Conservation (phyloP, 2,888 invertebrate species). For the Hemaris fuciformis region DNA sequence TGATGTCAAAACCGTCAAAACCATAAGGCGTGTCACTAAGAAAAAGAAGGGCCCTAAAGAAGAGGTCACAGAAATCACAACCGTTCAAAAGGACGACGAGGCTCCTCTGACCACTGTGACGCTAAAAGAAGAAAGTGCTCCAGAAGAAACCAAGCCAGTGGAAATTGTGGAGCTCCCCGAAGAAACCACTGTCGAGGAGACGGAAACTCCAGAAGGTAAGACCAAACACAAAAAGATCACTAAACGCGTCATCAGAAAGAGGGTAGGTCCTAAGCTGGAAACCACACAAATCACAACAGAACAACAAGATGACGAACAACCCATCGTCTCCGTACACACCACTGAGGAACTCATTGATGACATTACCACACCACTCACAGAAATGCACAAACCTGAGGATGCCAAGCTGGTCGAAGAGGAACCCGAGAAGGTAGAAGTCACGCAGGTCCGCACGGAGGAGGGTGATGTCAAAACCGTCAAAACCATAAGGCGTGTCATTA, state of each 20-base stretch:
- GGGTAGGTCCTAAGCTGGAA: too few species aligned
- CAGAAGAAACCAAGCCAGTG: slow-evolving; percentile 23
- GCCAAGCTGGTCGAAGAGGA: slow-evolving; percentile 49
- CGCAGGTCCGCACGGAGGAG: slow-evolving; percentile 56
- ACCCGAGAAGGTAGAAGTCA: slow-evolving; percentile 47
- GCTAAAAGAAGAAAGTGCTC: slow-evolving; percentile 8
- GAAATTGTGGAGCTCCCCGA: slow-evolving; percentile 40
- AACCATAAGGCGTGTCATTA: slow-evolving; percentile 67
- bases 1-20: slow-evolving; percentile 46
- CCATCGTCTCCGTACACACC: slow-evolving; percentile 37
- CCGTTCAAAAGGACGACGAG: slow-evolving; percentile 52
- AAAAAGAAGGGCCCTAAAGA: slow-evolving; percentile 62
- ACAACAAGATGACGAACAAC: slow-evolving; percentile 33
- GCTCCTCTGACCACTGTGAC: slow-evolving; percentile 26
- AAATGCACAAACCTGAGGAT: slow-evolving; percentile 23
- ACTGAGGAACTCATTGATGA: slow-evolving; percentile 38
- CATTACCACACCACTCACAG: slow-evolving; percentile 25
- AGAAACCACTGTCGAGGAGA: slow-evolving; percentile 33
- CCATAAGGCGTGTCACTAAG: slow-evolving; percentile 66
- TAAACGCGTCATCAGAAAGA: slow-evolving; percentile 41
- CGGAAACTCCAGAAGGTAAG: slow-evolving; percentile 39
- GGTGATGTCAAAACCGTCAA: slow-evolving; percentile 51
- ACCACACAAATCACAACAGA: slow-evolving; percentile 25
- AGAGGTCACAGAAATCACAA: slow-evolving; percentile 48
- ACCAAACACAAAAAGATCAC: slow-evolving; percentile 42